Conservation (phyloP, 2,113 vertebrate genomes). For the Xiphophorus hellerii region DNA sequence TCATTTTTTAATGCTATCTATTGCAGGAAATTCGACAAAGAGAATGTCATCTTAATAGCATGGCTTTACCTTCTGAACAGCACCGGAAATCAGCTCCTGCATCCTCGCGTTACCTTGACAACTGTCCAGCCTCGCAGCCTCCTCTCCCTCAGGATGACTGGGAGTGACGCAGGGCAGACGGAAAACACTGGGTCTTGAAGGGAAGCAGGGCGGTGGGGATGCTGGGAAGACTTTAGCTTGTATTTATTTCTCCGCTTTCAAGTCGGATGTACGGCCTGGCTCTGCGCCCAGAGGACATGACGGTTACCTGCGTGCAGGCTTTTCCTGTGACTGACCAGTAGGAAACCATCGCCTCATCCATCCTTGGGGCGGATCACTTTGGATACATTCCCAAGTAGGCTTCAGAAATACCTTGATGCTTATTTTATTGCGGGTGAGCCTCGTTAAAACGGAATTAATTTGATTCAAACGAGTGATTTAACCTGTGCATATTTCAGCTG, state of each 20-base stretch:
- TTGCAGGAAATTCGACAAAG: not conserved
- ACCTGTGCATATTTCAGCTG: not conserved
- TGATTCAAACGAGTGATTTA: not conserved
- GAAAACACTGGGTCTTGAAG: conserved; percentile 59
- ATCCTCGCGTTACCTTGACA: conserved; percentile 14
- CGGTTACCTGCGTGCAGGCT: conserved; percentile 8
- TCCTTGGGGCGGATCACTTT: conserved; percentile 53
- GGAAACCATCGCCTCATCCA: conserved; percentile 37
- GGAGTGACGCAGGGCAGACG: conserved; percentile 74
- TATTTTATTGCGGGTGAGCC: not conserved
- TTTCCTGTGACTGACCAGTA: conserved; percentile 19
- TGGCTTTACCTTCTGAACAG: conserved; percentile 15
- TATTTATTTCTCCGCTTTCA: conserved; percentile 38
- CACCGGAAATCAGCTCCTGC: conserved; percentile 3
- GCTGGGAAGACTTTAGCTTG: conserved; percentile 44
- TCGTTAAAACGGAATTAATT: not conserved
- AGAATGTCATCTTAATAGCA: not conserved
- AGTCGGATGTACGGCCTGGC: conserved; percentile 32
- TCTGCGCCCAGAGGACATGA: conserved; percentile 46
- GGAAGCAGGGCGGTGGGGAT: conserved; percentile 51
- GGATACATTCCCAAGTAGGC: conserved; percentile 66
- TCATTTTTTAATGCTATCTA: not conserved
- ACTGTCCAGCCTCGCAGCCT: conserved; percentile 20
- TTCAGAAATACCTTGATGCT: conserved; percentile 21
- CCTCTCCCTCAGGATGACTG: conserved; percentile 50